Percentiles rank a stretch among this genome's conserved stretches.
These are phyloP conservation scores for Tautogolabrus adspersus DNA, from an alignment of 2,113 vertebrate genomes.

Conservation along the genomic window DNA sequence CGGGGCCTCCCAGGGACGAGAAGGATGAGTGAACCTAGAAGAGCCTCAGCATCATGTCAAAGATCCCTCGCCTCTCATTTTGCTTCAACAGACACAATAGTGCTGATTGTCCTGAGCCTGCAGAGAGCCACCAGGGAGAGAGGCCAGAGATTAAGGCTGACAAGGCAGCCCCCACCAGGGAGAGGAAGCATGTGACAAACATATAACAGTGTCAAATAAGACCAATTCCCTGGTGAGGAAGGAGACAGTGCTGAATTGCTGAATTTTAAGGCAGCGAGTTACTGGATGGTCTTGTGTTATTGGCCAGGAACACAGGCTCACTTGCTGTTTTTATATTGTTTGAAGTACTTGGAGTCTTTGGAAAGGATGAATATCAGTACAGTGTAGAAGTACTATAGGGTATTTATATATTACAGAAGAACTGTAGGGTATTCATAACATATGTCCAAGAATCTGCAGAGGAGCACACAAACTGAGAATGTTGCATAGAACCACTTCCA, in stretches of 20 bases:
- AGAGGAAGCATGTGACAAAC: slow-evolving; percentile 48
- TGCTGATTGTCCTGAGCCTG: slow-evolving; percentile 71
- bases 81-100: slow-evolving; percentile 57
- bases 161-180: slow-evolving; percentile 54
- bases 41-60: slow-evolving; percentile 41
- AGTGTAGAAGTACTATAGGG: background rate
- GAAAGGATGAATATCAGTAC: background rate
- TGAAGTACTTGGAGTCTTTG: background rate
- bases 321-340: background rate
- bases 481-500: background rate
- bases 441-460: background rate
- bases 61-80: slow-evolving; percentile 45
- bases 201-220: slow-evolving; percentile 58
- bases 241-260: slow-evolving; percentile 34
- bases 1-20: slow-evolving; percentile 26
- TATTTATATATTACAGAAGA: background rate
- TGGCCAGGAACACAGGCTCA: background rate
- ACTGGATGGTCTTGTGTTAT: background rate
- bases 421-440: background rate
- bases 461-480: background rate
- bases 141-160: slow-evolving; percentile 66
- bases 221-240: slow-evolving; percentile 20
- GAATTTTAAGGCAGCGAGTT: slow-evolving; percentile 17
- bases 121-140: slow-evolving; percentile 54
- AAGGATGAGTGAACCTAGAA: slow-evolving; percentile 46